Base-by-base conservation (phyloP, 2,113 vertebrate species). In the Gracilinanus agilis region DNA sequence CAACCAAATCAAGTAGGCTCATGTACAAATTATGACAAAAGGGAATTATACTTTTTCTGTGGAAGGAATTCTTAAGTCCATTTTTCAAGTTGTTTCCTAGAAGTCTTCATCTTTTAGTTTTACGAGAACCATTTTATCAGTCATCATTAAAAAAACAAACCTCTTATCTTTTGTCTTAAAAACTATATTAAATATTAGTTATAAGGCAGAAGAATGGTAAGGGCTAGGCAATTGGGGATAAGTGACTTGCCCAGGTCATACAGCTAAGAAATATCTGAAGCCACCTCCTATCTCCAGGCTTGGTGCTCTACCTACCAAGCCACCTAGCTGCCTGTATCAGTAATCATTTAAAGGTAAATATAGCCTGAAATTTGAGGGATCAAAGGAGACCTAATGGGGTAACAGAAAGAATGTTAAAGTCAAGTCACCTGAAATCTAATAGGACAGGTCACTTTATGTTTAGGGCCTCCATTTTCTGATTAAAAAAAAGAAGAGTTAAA, bases 1-100 rank as follows among this genome's bases (percentile, higher is more conserved):
- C 92, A 96, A 93, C 4, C 21, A 24, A 96, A 9, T 95, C 75
- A 96, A 94, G 90, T 88, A 61, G 55, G 53, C 54, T 92, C 58
- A 92, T 96, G 94, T 91, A 89, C 9, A 97, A 94, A 96, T 94
- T 90, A 94, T 97, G 55, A 44, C 24, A 25, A 88, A 96, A 91
- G 91, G 29, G 2, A 96, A 89, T 83, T 95, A 94, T 93, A n/a
- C 61, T 55, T 89, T 95, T 90, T 92, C 55, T 90, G 90, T 44
- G 97, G 94, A 97, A 94, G 97, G 96, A 89, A 93, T 94, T 97
- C 27, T 83, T 89, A 94, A 97, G 96, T 88, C 29, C 90, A 94
- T 75, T 23, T 25, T 95, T 95, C 97, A 96, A 54, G 61, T 91
- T 97, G 67, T 93, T 96, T 96, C 97, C 29, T 90, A 2, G 13